Evolutionary conservation across 2,113 vertebrate species (phyloP), one percentile per base, ranked within the genome.

Genomic region (Strix aluco): DNA sequence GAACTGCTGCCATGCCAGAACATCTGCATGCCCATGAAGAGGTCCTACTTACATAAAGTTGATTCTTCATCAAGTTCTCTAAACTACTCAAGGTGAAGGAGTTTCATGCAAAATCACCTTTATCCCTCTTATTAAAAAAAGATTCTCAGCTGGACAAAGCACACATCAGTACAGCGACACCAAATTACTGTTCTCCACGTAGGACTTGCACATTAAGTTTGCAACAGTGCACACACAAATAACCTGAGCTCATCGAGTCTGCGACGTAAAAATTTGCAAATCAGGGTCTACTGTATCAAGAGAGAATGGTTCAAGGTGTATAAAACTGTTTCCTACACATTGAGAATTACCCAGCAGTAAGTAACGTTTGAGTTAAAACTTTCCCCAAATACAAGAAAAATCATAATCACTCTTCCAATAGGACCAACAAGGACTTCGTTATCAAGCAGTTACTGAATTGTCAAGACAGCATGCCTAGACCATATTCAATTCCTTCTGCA

Each of bases 151-250:
- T 49, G 12, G 29, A 44, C 34, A 58, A 49, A 91, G 29, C 19
- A 36, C 1, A 1, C 23, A 13, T 34, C 42, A 74, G 15, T 4
- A 46, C 25, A 81, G 5, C 7, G 2, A 3, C 2, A 23, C 15
- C 62, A 34, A 83, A 65, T 22, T 42, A 54, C 46, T 40, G 49
- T 6, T 90, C 52, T 82, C 61, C 57, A 52, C 65, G 36, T 38
- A 78, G 59, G 6, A 84, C 42, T 42, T 6, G 19, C 51, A 73
- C 32, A 38, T 66, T 52, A 86, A 29, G 18, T 71, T 79, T 55
- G 9, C 66, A 85, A 65, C 32, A 75, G 23, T 2, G 3, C 25
- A 73, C 47, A n/a, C 42, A 42, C 13, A 88, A 51, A 61, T 19
- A 66, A 67, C 61, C 55, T n/a, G 0, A 92, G 70, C 51, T 57